Percentiles rank a stretch among this genome's conserved stretches.
Evolutionary conservation across 2,888 invertebrate species (phyloP).

Genomic region (Perizoma flavofasciatum): DNA sequence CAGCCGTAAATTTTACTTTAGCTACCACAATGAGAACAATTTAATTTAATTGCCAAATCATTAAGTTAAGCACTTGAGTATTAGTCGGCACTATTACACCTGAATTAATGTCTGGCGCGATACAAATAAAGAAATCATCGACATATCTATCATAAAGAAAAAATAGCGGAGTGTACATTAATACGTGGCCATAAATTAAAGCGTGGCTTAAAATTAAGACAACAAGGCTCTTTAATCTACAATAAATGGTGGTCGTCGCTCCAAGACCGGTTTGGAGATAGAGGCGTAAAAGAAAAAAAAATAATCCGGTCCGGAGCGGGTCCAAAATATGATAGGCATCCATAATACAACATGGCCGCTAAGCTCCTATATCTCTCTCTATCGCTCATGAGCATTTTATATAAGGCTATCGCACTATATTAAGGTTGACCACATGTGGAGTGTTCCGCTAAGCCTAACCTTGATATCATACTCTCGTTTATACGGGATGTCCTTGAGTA

Average conservation of each 20-base stretch:
- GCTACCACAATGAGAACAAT: slow-evolving; percentile 80
- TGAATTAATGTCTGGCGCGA: slow-evolving; percentile 64
- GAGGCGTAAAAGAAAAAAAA: slow-evolving; percentile 79
- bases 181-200: slow-evolving; percentile 81
- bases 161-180: slow-evolving; percentile 77
- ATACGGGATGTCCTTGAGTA: slow-evolving; percentile 66
- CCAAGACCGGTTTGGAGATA: slow-evolving; percentile 79
- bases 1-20: slow-evolving; percentile 78
- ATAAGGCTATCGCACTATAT: slow-evolving; percentile 76
- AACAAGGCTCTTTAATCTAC: slow-evolving; percentile 85
- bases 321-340: slow-evolving; percentile 84
- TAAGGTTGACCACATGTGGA: slow-evolving; percentile 84
- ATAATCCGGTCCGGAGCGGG: slow-evolving; percentile 81
- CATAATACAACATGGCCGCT: slow-evolving; percentile 84
- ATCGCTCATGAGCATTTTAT: slow-evolving; percentile 53
- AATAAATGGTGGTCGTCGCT: slow-evolving; percentile 82
- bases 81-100: slow-evolving; percentile 75
- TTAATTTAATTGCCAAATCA: slow-evolving; percentile 84
- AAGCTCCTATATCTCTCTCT: slow-evolving; percentile 73
- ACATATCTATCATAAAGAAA: slow-evolving; percentile 70
- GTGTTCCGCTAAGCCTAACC: slow-evolving; percentile 84
- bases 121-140: slow-evolving; percentile 79
- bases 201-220: slow-evolving; percentile 84
- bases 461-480: slow-evolving; percentile 81
- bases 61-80: slow-evolving; percentile 81